Percentiles rank a stretch among this genome's conserved stretches.
Conservation (phyloP, 2,888 invertebrate species). For the Caenorhabditis sp. region DNA sequence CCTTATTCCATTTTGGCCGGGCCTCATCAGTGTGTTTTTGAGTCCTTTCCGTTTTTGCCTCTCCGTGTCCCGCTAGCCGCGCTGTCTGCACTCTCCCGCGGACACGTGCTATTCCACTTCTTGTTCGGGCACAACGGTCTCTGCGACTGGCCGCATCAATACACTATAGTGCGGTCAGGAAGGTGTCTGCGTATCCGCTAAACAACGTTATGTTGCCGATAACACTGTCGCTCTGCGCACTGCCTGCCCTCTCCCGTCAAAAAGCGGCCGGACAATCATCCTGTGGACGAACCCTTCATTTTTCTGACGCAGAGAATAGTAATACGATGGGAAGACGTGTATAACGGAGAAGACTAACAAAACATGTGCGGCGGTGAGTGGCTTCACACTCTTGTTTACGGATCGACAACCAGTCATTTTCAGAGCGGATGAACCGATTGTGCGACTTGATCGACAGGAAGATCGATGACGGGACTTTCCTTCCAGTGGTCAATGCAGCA, state of each 20-base stretch:
- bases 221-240: constrained; percentile 38
- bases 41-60: constrained; percentile 15
- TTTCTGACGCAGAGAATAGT: constrained; percentile 25
- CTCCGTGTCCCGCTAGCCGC: neutral
- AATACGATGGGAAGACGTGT: constrained; percentile 51
- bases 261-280: constrained; percentile 33
- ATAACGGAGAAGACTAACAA: constrained; percentile 20
- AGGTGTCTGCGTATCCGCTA: constrained; percentile 38
- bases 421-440: constrained; percentile 44
- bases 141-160: neutral
- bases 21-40: constrained; percentile 30
- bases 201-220: neutral
- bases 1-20: too few relatives aligned
- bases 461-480: constrained; percentile 38
- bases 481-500: constrained; percentile 25
- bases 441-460: constrained; percentile 51
- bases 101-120: neutral
- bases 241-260: neutral
- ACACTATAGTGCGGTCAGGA: constrained; percentile 33
- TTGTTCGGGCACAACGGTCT: constrained; percentile 4
- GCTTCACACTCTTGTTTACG: constrained; percentile 16
- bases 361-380: constrained; percentile 59
- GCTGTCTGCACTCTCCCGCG: constrained; percentile 4
- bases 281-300: constrained; percentile 29
- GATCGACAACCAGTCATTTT: constrained; percentile 11